Evolutionary conservation across 2,888 invertebrate genomes (phyloP).

Genomic region (Parascotia fuliginaria): DNA sequence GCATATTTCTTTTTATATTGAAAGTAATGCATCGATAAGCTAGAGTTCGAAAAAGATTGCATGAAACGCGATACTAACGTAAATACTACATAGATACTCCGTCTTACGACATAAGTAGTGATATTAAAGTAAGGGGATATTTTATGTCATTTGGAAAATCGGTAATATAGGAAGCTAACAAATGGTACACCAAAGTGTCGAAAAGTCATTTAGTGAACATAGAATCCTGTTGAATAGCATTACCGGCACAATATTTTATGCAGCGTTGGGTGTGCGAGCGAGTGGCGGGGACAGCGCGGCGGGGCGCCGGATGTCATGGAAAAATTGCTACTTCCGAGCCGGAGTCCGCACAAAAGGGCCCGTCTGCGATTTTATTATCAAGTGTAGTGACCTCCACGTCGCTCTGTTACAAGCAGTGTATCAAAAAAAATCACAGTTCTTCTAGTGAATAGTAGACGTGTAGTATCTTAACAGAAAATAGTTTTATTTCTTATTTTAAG

Average conservation of each 20-base stretch:
- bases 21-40: not conserved
- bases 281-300: conserved; percentile 68
- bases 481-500: conserved; percentile 19
- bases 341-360: conserved; percentile 67
- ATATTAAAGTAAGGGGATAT: conserved; percentile 7
- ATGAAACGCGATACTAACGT: too few relatives aligned
- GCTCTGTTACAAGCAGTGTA: conserved; percentile 60
- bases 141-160: conserved; percentile 30
- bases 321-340: conserved; percentile 81
- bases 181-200: conserved; percentile 36
- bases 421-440: conserved; percentile 59
- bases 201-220: conserved; percentile 55
- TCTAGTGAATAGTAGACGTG: conserved; percentile 45
- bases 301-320: conserved; percentile 77
- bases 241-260: conserved; percentile 63
- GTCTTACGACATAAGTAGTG: too few relatives aligned
- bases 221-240: conserved; percentile 60
- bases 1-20: too few relatives aligned
- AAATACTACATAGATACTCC: too few relatives aligned
- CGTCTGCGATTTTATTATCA: conserved; percentile 73
- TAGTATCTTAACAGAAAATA: conserved; percentile 22
- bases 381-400: conserved; percentile 67
- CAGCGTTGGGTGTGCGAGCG: conserved; percentile 48
- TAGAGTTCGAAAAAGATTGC: not conserved
- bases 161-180: conserved; percentile 26